Evolutionary conservation across 2,113 vertebrate species (phyloP).

Genomic region (Barbus barbus): DNA sequence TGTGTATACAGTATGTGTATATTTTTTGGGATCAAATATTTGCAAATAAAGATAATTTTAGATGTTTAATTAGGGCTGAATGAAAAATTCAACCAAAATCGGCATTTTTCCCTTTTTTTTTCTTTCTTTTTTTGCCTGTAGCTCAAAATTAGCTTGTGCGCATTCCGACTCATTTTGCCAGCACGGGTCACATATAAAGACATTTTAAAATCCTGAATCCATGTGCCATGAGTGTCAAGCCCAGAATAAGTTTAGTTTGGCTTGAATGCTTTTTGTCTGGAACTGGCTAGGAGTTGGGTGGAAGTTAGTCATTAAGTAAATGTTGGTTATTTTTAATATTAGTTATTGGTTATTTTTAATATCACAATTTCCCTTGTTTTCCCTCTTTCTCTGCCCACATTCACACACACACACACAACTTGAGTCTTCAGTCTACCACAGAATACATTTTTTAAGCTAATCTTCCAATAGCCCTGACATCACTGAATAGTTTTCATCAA

Average conservation of each 20-base stretch:
- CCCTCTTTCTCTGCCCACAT: background rate
- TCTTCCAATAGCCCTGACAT: too few relatives aligned
- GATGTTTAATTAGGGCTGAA: too few relatives aligned
- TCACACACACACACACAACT: background rate
- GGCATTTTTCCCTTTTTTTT: too few relatives aligned
- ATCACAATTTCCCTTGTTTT: background rate
- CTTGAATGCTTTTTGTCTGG: background rate
- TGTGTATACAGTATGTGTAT: too few relatives aligned
- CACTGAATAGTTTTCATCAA: too few relatives aligned
- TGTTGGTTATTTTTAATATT: background rate
- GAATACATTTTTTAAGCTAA: background rate
- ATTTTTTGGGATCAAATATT: too few relatives aligned
- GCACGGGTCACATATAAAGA: too few relatives aligned
- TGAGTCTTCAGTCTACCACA: background rate
- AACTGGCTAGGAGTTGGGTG: background rate
- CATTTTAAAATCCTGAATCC: background rate
- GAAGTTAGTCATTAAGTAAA: background rate
- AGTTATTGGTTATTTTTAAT: background rate
- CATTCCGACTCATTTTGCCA: too few relatives aligned
- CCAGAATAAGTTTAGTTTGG: background rate
- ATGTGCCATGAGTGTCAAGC: background rate
- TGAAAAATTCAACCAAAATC: too few relatives aligned
- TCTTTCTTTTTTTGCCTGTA: too few relatives aligned
- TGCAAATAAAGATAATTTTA: too few relatives aligned
- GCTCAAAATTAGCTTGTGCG: too few relatives aligned